A percentile compares a stretch with the other conserved stretches of the same genome.
Conservation (phyloP, 1,140 invertebrate species). For the Drosophila kepulauana region DNA sequence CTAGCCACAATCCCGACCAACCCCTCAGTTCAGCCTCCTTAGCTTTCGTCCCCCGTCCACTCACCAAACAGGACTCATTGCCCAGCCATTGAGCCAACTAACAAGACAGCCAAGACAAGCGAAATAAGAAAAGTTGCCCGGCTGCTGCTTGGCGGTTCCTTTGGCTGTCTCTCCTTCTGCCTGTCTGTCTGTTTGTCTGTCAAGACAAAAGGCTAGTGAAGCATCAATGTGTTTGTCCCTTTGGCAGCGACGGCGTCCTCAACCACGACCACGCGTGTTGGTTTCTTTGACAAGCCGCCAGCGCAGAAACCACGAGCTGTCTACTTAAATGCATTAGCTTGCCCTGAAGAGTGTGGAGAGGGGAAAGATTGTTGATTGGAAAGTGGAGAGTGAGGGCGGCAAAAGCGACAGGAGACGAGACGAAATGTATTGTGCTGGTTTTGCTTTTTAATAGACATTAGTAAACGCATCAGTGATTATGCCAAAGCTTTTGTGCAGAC, state of each 20-base stretch:
- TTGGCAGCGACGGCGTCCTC: constrained; percentile 51
- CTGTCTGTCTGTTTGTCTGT: constrained; percentile 13
- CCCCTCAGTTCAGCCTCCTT: background rate
- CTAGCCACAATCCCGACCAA: background rate
- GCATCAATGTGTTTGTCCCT: constrained; percentile 77
- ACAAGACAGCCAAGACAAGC: constrained; percentile 58
- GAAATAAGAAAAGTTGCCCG: constrained; percentile 61
- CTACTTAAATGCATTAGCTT: constrained; percentile 79
- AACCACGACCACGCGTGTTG: constrained; percentile 62
- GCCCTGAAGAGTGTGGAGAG: background rate
- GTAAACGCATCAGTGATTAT: constrained; percentile 81
- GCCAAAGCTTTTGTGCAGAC: constrained; percentile 71
- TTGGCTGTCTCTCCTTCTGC: background rate
- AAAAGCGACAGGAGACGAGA: background rate
- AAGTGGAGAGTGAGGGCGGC: background rate
- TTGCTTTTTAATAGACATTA: constrained; percentile 83
- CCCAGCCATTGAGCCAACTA: constrained; percentile 58
- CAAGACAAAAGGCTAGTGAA: constrained; percentile 74
- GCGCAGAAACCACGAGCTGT: constrained; percentile 64
- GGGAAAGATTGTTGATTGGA: background rate
- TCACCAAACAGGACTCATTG: constrained; percentile 23
- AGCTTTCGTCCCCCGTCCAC: background rate
- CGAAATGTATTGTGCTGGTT: constrained; percentile 36
- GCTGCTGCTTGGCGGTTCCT: constrained; percentile 9
- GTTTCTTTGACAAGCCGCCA: constrained; percentile 78